Evolutionary conservation across 2,888 invertebrate genomes (phyloP).

Genomic region (Papilio demoleus): DNA sequence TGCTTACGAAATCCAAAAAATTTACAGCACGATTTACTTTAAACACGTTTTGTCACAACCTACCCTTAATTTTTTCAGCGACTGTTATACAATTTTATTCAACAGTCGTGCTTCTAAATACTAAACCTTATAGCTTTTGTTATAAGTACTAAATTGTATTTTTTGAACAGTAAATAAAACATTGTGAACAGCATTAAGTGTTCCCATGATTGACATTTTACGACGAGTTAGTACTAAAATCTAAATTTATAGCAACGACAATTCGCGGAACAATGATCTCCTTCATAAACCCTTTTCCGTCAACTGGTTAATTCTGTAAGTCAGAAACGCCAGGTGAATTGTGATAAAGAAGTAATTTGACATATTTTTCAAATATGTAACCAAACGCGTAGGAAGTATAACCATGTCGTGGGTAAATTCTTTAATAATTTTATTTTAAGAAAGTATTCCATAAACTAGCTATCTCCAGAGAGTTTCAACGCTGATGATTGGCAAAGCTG

Average conservation of each 20-base stretch:
- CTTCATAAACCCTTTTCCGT: constrained; percentile 62
- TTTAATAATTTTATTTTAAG: too few species aligned
- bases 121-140: constrained; percentile 44
- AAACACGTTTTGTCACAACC: constrained; percentile 59
- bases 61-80: constrained; percentile 57
- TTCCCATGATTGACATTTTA: constrained; percentile 72
- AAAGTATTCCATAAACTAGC: too few species aligned
- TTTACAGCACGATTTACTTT: constrained; percentile 64
- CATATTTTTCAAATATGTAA: too few species aligned
- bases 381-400: too few species aligned
- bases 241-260: constrained; percentile 69
- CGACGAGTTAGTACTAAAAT: constrained; percentile 55
- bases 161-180: constrained; percentile 32
- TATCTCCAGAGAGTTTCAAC: too few species aligned
- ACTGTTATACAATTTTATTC: constrained; percentile 10
- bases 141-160: constrained; percentile 39
- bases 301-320: constrained; percentile 47
- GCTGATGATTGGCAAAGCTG: too few species aligned
- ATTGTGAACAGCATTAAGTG: constrained; percentile 52
- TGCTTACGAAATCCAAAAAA: constrained; percentile 55
- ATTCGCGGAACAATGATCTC: constrained; percentile 75
- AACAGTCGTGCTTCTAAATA: constrained; percentile 38
- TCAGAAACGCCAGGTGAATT: constrained; percentile 50
- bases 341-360: constrained; percentile 46
- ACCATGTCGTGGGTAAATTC: too few species aligned